These are phyloP conservation scores for Drosophila arizonae DNA, from an alignment of 1,140 invertebrate species.

Conservation along the genomic window DNA sequence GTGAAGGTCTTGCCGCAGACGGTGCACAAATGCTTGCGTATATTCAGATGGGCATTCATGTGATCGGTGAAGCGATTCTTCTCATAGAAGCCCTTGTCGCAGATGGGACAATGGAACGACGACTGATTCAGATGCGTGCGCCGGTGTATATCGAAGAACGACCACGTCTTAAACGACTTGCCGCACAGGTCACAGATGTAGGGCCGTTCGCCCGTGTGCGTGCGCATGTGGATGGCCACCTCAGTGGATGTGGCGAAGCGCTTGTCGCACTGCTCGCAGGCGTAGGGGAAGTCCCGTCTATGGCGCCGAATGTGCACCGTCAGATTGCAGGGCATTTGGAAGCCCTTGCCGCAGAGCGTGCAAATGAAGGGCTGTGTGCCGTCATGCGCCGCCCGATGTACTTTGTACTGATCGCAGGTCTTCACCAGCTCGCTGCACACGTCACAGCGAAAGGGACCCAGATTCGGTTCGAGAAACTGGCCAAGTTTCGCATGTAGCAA, in stretches of 20 bases:
- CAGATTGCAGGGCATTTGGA: conserved; percentile 77
- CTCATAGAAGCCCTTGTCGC: conserved; percentile 76
- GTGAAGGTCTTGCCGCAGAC: conserved; percentile 77
- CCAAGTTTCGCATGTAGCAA: conserved; percentile 62
- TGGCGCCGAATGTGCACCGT: conserved; percentile 75
- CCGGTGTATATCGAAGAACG: conserved; percentile 75
- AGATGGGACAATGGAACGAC: conserved; percentile 74
- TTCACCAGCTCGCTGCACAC: conserved; percentile 65
- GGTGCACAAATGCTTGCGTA: conserved; percentile 76
- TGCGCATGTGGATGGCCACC: conserved; percentile 71
- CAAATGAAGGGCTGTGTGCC: conserved; percentile 75
- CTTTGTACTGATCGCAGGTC: conserved; percentile 76
- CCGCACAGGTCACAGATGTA: conserved; percentile 75
- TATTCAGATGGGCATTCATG: conserved; percentile 77
- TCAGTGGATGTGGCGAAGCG: conserved; percentile 75
- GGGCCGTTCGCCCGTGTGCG: conserved; percentile 67
- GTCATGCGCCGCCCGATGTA: conserved; percentile 70
- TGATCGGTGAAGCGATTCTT: conserved; percentile 78
- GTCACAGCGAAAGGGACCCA: conserved; percentile 74
- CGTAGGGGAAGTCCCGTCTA: conserved; percentile 68
- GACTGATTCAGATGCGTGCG: conserved; percentile 79
- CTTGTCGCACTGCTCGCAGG: conserved; percentile 74
- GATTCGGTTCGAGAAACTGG: conserved; percentile 66
- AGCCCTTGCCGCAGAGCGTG: conserved; percentile 74
- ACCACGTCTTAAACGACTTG: conserved; percentile 79